Evolutionary conservation across 2,113 vertebrate species (phyloP).

Genomic region (Anseranas semipalmata): DNA sequence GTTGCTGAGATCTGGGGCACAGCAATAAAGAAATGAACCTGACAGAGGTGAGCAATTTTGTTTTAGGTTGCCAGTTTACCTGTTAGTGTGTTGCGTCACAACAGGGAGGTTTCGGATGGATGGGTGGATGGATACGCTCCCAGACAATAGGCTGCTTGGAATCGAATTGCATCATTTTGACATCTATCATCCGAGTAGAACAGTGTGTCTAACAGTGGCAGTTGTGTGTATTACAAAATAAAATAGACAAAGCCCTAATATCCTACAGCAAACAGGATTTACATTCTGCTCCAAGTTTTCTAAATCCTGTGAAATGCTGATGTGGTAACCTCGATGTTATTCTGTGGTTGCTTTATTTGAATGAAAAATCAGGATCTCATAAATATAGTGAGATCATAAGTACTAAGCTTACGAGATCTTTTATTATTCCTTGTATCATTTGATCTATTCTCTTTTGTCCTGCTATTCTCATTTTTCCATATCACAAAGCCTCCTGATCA

Average conservation of each 20-base stretch:
- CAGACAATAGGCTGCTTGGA: background rate
- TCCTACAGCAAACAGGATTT: background rate
- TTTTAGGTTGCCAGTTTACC: background rate
- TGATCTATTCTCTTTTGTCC: background rate
- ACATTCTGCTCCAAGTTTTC: background rate
- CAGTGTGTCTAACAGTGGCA: background rate
- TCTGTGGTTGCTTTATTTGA: background rate
- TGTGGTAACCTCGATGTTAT: background rate
- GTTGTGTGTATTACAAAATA: background rate
- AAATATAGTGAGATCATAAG: background rate
- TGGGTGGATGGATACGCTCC: background rate
- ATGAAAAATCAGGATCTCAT: background rate
- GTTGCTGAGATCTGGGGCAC: background rate
- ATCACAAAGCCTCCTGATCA: background rate
- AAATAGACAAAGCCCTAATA: background rate
- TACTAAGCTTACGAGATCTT: background rate
- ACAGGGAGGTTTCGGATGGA: background rate
- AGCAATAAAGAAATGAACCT: background rate
- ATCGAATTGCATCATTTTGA: background rate
- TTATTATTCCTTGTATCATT: background rate
- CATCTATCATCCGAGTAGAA: background rate
- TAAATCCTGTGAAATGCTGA: background rate
- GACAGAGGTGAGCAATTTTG: background rate
- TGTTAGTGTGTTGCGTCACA: background rate
- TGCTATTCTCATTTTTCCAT: background rate